Base-by-base conservation (phyloP, 2,888 invertebrate species). In the Meghimatium bilineatum region DNA sequence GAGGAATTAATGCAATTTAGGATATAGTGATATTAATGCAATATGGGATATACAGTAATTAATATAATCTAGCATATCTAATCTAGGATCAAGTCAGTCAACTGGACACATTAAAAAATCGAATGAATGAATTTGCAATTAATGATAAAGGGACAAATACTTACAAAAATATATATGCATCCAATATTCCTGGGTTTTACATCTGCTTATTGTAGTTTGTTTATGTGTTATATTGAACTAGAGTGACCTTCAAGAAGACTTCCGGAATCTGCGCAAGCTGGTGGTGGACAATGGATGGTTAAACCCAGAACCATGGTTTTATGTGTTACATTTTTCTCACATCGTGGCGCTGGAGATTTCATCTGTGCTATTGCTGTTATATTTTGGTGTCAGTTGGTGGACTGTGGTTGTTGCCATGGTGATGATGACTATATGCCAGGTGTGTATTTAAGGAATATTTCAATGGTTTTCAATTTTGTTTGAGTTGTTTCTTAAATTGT, bases 351-450 rank as follows among this genome's bases (percentile, higher is more conserved):
- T 91, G 71, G 90, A 91, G 74, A 80, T 85, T 0, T 26, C 87
- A 36, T 89, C 90, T 32, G 88, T 86, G 60, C 82, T 74, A 23
- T 71, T 90, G 12, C 67, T 91, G 34, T 87, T 85, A 76, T 85
- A 80, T 36, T 91, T 85, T 85, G 91, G 91, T n/a, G 85, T 84
- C 32, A 86, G 86, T 52, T 91, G 89, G 87, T 36, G 84, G 36
- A 86, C 89, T 0, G 88, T 86, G 66, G 32, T 90, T 23, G 36
- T 85, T 14, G 85, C 89, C 1, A 76, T 88, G 60, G 38, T 86
- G 6, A 49, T 91, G 20, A 84, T 92, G 38, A 85, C 88, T 10
- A 88, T 87, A 49, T 80, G 89, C 34, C 91, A 92, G 89, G 91
- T 91, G 84, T 74, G 80, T 60, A 52, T 14, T 36, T 1, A 44